These are phyloP conservation scores for Pachycephus smyrnensis DNA, from an alignment of 2,888 invertebrate species.

Conservation along the genomic window DNA sequence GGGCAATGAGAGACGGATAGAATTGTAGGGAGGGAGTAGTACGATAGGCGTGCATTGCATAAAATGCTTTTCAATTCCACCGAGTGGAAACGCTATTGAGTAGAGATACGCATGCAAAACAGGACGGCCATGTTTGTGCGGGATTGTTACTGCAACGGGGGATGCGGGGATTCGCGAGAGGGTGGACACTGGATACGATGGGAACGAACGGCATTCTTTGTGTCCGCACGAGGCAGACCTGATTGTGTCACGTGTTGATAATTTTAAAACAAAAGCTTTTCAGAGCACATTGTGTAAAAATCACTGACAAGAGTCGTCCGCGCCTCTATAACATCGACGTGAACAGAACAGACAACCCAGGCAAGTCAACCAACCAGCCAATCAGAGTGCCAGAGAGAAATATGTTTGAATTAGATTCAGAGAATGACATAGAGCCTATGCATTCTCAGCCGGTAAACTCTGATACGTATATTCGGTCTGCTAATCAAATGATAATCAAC, in stretches of 20 bases:
- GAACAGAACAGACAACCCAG: not conserved
- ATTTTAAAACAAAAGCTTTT: conserved; percentile 63
- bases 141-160: conserved; percentile 15
- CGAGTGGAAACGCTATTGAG: conserved; percentile 57
- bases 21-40: conserved; percentile 1
- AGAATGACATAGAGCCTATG: not conserved
- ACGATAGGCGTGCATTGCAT: conserved; percentile 38
- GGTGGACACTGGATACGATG: not conserved
- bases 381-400: not conserved
- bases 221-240: conserved; percentile 47
- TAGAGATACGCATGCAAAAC: conserved; percentile 58
- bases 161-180: conserved; percentile 10
- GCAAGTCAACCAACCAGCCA: not conserved
- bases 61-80: conserved; percentile 59
- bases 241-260: conserved; percentile 66
- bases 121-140: conserved; percentile 30
- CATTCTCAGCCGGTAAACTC: not conserved
- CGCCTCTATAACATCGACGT: conserved; percentile 31
- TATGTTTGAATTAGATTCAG: not conserved
- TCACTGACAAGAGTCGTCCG: conserved; percentile 43
- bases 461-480: not conserved
- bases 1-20: not conserved
- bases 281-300: conserved; percentile 60
- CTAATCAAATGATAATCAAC: not conserved
- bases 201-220: conserved; percentile 45